Conservation (phyloP, 2,888 invertebrate species). For the Lacanobia wlatinum region DNA sequence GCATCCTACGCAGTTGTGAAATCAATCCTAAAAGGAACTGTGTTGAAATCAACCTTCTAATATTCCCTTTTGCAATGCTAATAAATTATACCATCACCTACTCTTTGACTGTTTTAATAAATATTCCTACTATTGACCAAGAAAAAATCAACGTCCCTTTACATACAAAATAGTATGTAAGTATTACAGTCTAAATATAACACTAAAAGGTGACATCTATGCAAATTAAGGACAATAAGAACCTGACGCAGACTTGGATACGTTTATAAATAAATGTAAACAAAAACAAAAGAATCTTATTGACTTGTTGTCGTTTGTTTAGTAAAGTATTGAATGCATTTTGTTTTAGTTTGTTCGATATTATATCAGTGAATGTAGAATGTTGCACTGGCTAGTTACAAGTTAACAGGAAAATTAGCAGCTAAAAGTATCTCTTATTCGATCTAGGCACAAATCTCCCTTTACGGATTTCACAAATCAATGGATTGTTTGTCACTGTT, state of each 20-base stretch:
- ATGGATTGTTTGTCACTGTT: background rate
- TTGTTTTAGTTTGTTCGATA: background rate
- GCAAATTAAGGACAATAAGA: slow-evolving; percentile 26
- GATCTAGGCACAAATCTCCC: background rate
- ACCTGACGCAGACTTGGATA: slow-evolving; percentile 11
- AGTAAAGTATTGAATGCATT: slow-evolving; percentile 11
- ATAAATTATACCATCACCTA: slow-evolving; percentile 1
- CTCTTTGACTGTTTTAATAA: background rate
- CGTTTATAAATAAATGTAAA: slow-evolving; percentile 49
- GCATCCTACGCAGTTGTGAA: slow-evolving; percentile 49
- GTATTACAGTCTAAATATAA: background rate
- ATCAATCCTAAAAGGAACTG: slow-evolving; percentile 20
- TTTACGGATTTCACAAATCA: background rate
- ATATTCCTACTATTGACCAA: background rate
- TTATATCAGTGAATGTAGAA: background rate
- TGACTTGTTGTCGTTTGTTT: slow-evolving; percentile 31
- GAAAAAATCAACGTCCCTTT: background rate
- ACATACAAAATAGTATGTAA: background rate
- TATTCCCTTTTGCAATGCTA: slow-evolving; percentile 3
- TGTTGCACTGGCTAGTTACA: background rate
- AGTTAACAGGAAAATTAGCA: background rate
- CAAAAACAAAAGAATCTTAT: slow-evolving; percentile 29
- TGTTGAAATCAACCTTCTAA: slow-evolving; percentile 37
- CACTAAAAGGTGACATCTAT: slow-evolving; percentile 13
- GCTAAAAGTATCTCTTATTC: background rate